Evolutionary conservation across 2,113 vertebrate genomes (phyloP), one percentile per base, ranked within the genome.

Genomic region (Chaetura pelagica): DNA sequence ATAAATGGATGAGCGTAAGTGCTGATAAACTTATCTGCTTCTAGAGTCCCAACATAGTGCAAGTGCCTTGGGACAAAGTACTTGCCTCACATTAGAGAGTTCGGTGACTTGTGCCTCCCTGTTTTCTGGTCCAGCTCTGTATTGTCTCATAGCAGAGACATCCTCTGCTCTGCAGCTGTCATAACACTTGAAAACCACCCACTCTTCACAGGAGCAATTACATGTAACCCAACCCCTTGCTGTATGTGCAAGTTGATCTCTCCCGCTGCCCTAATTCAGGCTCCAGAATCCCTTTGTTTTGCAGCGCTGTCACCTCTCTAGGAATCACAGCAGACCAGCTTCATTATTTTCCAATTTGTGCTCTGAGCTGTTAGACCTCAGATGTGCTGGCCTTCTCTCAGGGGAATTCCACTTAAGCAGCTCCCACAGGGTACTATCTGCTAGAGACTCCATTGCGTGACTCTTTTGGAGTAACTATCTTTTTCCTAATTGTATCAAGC

Each of bases 141-240:
- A 69, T 90, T 87, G 93, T 95, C 90, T 96, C 94, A 81, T 46
- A 87, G 84, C 86, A 90, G 95, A 93, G 94, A 91, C 94, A 93
- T 96, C 95, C 94, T 96, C 72, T 89, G 75, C 81, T 91, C 78
- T 85, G 96, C 96, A 97, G 96, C 97, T 97, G 97, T 97, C 97
- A 96, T 96, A 97, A 97, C 94, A 97, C 93, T 97, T 88, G 55
- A 75, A 92, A 97, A 80, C 96, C 93, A 95, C 96, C 94, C 90
- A 88, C 87, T 93, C 79, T 97, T 97, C 92, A 92, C 93, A 79
- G 92, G 61, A 96, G 89, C 92, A 97, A 96, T 97, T 97, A 96
- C 59, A 52, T 87, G 94, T 86, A 97, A 96, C 84, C 52, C 51
- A 95, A 96, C 57, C 46, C 88, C 71, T 84, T 75, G 77, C 86